These are phyloP conservation scores for Pheosia tremula DNA, from an alignment of 2,888 invertebrate species.

Conservation along the genomic window DNA sequence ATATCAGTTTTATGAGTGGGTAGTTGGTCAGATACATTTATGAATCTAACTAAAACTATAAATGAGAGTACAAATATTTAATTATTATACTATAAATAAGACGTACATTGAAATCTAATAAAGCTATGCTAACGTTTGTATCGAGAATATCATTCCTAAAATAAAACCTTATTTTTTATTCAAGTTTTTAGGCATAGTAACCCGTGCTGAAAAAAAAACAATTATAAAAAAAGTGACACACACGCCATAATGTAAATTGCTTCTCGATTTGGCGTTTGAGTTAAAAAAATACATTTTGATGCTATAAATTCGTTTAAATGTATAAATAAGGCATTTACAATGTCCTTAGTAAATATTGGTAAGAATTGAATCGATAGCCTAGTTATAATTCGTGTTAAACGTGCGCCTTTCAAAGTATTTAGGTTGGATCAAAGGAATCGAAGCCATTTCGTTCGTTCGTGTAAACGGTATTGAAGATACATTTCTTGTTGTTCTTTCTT, in stretches of 20 bases:
- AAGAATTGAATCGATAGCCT: constrained; percentile 56
- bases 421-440: constrained; percentile 78
- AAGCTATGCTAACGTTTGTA: not conserved
- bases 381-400: constrained; percentile 41
- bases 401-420: constrained; percentile 58
- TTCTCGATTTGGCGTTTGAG: constrained; percentile 81
- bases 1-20: too few species aligned
- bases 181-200: constrained; percentile 42
- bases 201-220: constrained; percentile 59
- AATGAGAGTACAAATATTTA: too few species aligned
- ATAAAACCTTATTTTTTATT: constrained; percentile 12
- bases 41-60: too few species aligned
- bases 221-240: constrained; percentile 79
- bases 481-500: constrained; percentile 45
- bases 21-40: too few species aligned
- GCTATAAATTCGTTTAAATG: constrained; percentile 63
- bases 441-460: constrained; percentile 77
- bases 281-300: constrained; percentile 74
- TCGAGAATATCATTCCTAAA: constrained; percentile 20
- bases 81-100: too few species aligned
- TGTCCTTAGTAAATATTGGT: constrained; percentile 77
- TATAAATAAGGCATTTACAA: constrained; percentile 73
- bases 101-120: too few species aligned
- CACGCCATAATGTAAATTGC: constrained; percentile 85
- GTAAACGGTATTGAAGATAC: constrained; percentile 57